Conservation (phyloP, 1,140 invertebrate genomes). For the Atta colombica region DNA sequence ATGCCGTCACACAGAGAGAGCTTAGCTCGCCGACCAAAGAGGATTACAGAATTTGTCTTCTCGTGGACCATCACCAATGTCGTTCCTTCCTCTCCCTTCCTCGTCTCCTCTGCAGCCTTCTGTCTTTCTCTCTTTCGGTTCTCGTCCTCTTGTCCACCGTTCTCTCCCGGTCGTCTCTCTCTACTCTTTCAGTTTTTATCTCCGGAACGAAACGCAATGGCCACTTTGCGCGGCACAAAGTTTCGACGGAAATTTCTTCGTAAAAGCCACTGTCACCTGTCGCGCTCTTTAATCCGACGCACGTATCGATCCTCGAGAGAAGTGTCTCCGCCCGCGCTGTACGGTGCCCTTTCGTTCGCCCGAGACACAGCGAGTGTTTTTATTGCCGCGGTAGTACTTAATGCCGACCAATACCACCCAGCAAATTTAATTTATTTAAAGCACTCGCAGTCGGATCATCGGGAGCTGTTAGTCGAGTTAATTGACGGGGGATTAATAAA, state of each 20-base stretch:
- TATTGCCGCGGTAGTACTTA: slow-evolving; percentile 52
- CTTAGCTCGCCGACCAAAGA: slow-evolving; percentile 86
- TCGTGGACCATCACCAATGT: slow-evolving; percentile 79
- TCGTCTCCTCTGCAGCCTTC: neutral
- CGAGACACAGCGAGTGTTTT: slow-evolving; percentile 45
- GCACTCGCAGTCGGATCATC: slow-evolving; percentile 56
- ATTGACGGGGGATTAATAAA: slow-evolving; percentile 60
- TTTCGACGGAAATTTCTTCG: slow-evolving; percentile 78
- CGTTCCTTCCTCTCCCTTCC: slow-evolving; percentile 21
- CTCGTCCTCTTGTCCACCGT: neutral
- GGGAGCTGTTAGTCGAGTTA: slow-evolving; percentile 60
- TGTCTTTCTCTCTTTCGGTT: neutral
- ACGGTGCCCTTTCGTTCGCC: slow-evolving; percentile 13
- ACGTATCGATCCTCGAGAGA: slow-evolving; percentile 72
- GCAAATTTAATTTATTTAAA: slow-evolving; percentile 65
- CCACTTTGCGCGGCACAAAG: slow-evolving; percentile 78
- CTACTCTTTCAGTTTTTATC: slow-evolving; percentile 72
- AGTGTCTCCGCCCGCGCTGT: slow-evolving; percentile 51
- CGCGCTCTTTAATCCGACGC: slow-evolving; percentile 74
- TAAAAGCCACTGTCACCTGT: slow-evolving; percentile 78
- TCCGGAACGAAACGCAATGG: slow-evolving; percentile 78
- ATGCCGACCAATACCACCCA: slow-evolving; percentile 49
- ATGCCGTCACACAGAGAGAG: slow-evolving; percentile 83
- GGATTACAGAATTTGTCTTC: slow-evolving; percentile 86
- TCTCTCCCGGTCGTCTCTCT: neutral